Evolutionary conservation across 2,113 vertebrate genomes (phyloP).

Genomic region (Entomyzon cyanotis): DNA sequence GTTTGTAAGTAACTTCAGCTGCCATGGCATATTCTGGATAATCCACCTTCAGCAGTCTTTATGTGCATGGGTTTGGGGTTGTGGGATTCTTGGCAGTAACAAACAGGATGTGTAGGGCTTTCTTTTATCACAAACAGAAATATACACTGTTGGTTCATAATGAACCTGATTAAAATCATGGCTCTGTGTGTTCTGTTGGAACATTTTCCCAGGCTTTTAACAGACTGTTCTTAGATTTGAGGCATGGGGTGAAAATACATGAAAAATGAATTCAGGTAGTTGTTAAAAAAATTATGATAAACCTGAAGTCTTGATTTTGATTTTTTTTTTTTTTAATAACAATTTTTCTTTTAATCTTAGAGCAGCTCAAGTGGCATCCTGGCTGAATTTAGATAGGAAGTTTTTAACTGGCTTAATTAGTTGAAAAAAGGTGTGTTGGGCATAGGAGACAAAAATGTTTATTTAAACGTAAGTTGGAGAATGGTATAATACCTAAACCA

Average conservation of each 20-base stretch:
- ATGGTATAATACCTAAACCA: not conserved
- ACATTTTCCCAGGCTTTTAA: not conserved
- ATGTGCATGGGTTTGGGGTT: not conserved
- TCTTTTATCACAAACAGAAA: not conserved
- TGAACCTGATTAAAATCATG: not conserved
- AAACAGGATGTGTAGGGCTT: not conserved
- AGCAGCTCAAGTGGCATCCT: not conserved
- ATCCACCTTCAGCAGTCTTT: not conserved
- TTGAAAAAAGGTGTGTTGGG: fast-evolving
- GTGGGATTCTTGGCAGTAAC: not conserved
- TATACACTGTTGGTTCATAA: not conserved
- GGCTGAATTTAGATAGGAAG: not conserved
- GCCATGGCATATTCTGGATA: not conserved
- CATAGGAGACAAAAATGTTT: not conserved
- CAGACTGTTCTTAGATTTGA: not conserved
- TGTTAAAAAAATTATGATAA: not conserved
- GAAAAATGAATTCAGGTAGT: not conserved
- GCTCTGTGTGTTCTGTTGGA: not conserved
- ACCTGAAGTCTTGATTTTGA: not conserved
- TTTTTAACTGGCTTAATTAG: not conserved
- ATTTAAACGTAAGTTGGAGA: not conserved
- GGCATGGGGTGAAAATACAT: not conserved
- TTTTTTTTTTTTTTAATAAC: too few species aligned
- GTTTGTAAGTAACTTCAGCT: not conserved
- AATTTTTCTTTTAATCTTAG: not conserved